Conservation (phyloP, 2,888 invertebrate genomes). For the Automeris io region DNA sequence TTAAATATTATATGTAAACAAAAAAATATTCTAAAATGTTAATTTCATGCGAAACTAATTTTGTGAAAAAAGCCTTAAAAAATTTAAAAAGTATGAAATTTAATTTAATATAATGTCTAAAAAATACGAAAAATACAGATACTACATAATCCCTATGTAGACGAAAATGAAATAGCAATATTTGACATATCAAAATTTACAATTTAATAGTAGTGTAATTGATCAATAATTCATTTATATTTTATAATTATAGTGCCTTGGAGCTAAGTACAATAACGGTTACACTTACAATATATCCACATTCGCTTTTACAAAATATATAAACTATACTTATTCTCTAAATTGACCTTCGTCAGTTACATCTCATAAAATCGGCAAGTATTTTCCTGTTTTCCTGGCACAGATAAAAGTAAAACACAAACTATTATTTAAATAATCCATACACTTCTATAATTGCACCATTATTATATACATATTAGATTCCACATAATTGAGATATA, state of each 20-base stretch:
- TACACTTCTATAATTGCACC: conserved; percentile 19
- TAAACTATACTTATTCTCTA: conserved; percentile 23
- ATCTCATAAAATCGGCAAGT: conserved; percentile 26
- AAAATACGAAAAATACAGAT: too few species aligned
- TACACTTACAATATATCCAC: conserved; percentile 4
- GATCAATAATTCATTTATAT: neutral
- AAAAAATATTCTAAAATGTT: too few species aligned
- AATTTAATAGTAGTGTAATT: neutral
- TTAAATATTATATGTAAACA: too few species aligned
- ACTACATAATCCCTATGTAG: too few species aligned
- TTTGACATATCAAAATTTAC: too few species aligned
- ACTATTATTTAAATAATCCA: neutral
- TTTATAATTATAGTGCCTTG: neutral
- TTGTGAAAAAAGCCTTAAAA: too few species aligned
- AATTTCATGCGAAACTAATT: too few species aligned
- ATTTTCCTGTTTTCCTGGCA: conserved; percentile 12
- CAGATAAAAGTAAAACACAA: conserved; percentile 6
- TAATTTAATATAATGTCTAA: too few species aligned
- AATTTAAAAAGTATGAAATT: too few species aligned
- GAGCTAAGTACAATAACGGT: conserved; percentile 2
- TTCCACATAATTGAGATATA: conserved; percentile 23
- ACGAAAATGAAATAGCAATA: too few species aligned
- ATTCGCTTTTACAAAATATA: conserved; percentile 17
- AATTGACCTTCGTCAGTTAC: conserved; percentile 25
- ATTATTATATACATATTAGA: conserved; percentile 19